These are phyloP conservation scores for Autographa gamma DNA, from an alignment of 2,888 invertebrate species.

Conservation along the genomic window DNA sequence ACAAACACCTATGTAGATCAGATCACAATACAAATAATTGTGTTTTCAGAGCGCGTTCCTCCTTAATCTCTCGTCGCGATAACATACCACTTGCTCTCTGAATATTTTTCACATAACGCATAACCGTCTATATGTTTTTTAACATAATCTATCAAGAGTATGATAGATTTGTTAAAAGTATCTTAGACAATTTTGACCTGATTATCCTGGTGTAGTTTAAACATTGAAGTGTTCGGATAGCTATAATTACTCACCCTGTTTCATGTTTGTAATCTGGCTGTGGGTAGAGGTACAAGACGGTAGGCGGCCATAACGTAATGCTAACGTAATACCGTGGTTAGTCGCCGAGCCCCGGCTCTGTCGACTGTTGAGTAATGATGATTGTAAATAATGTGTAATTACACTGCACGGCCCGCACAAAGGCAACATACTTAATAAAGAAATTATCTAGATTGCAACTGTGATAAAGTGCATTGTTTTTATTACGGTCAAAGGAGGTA, in stretches of 20 bases:
- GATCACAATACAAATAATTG: conserved; percentile 81
- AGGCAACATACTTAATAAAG: conserved; percentile 57
- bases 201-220: conserved; percentile 30
- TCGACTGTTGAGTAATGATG: conserved; percentile 71
- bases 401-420: conserved; percentile 56
- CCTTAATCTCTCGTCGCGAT: conserved; percentile 79
- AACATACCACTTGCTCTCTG: conserved; percentile 65
- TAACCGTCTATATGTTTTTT: conserved; percentile 51
- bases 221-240: conserved; percentile 35
- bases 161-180: conserved; percentile 21
- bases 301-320: conserved; percentile 53
- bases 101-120: conserved; percentile 73
- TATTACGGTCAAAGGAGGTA: conserved; percentile 19
- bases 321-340: conserved; percentile 68
- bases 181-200: conserved; percentile 28
- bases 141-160: conserved; percentile 33
- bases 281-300: conserved; percentile 49
- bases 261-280: conserved; percentile 25
- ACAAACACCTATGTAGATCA: conserved; percentile 80
- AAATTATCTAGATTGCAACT: conserved; percentile 51
- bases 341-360: conserved; percentile 54
- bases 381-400: conserved; percentile 73
- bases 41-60: conserved; percentile 84
- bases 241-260: conserved; percentile 45
- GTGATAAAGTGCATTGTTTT: conserved; percentile 39